Evolutionary conservation across 2,888 invertebrate genomes (phyloP), one percentile per base, ranked within the genome.

Genomic region (Caenorhabditis uteleia): DNA sequence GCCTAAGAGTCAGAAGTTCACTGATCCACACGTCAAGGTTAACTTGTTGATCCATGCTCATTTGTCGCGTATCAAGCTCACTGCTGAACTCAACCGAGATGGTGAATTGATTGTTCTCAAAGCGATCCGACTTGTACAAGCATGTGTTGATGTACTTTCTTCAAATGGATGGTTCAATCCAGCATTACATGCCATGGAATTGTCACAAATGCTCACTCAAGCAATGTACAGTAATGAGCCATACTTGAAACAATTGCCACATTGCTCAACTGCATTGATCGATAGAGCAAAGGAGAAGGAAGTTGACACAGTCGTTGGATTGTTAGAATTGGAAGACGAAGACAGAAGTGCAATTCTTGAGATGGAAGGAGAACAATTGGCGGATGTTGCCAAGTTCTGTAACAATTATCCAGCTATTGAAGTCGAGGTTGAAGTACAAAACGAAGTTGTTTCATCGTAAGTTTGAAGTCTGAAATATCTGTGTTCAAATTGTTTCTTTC

Each of bases 211-310:
- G 97, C 92, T 93, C 2, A 98, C 98, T 0, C 98, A 99, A 86
- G 97, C 97, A 10, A 95, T 98, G 95, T 98, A 97, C 53, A 93
- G 91, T 80, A 95, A 95, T 85, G 98, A 98, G 86, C 93, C 94
- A 0, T 95, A 95, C 83, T 88, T 99, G 65, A 90, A 95, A 66
- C 98, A 99, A 83, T 85, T 99, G 83, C 98, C 98, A 2, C 95
- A 98, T 86, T 97, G 97, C 85, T 90, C 89, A 3, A 83, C 87
- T 0, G 95, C 94, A 0, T 89, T 93, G 54, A 90, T 97, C 70
- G 91, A 92, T 82, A 87, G 93, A 6, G 95, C 95, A 83, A 88
- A 91, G 0, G 95, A 93, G 20, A 93, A 93, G 88, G 90, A 80
- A 12, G 91, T 94, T 21, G 93, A 94, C 84, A 92, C 93, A 0